phyloP scores from a whole-genome alignment of 2,888 invertebrate species.

The Drosophila cognata region DNA sequence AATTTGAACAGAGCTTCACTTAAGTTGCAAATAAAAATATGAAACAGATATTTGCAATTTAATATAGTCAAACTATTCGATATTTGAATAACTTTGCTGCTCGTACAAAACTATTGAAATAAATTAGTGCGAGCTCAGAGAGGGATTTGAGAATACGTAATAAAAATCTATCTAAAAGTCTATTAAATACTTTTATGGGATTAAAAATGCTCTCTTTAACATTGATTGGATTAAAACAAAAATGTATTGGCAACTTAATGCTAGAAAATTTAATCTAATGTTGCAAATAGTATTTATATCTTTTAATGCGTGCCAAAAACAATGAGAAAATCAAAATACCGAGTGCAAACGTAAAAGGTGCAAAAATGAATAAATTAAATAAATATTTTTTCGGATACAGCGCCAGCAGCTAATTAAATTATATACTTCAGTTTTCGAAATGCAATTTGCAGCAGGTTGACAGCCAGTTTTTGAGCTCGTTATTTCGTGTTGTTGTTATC shows the following conservation, averaged over 20 bases:
- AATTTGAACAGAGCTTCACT: background rate
- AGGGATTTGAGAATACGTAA: background rate
- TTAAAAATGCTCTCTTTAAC: background rate
- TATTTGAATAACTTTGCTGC: background rate
- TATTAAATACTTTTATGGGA: background rate
- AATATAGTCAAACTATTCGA: background rate
- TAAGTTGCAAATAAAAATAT: background rate
- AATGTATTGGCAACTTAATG: background rate
- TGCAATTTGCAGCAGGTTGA: constrained; percentile 39
- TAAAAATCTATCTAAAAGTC: background rate
- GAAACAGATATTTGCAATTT: background rate
- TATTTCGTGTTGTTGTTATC: constrained; percentile 11
- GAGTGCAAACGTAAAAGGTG: background rate
- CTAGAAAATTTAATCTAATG: background rate
- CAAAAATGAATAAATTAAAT: constrained; percentile 43
- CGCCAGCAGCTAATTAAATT: constrained; percentile 71
- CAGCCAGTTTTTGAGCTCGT: constrained; percentile 9
- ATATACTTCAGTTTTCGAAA: constrained; percentile 62
- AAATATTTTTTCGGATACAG: constrained; percentile 29
- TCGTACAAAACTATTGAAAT: background rate
- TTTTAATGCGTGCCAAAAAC: background rate
- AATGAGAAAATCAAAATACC: background rate
- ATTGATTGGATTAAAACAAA: background rate
- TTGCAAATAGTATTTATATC: background rate
- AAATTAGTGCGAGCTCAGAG: background rate